Evolutionary conservation across 2,888 invertebrate genomes (phyloP), one percentile per base, ranked within the genome.

Genomic region (Phorcus lineatus): DNA sequence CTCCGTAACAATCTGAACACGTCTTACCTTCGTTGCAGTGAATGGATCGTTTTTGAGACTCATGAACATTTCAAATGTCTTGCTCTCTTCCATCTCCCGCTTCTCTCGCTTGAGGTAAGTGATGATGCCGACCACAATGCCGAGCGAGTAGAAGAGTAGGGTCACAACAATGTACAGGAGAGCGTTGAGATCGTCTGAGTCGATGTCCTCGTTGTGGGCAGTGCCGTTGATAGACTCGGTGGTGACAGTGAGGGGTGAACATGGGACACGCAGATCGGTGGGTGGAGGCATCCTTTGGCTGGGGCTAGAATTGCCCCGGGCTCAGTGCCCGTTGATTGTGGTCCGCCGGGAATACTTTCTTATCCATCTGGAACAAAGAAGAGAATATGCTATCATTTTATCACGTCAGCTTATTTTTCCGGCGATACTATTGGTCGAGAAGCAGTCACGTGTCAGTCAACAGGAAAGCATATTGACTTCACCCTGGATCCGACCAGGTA

Each of bases 41-140:
- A 85, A 87, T 0, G 87, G 87, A 62, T 88, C 88, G 52, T 82
- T 66, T 24, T 86, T 86, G 55, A 88, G 81, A 54, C 82, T 87
- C 52, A 92, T 85, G 85, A 91, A 92, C 77, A 90, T 87, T 70
- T 91, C 90, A 82, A 91, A 92, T 76, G 88, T 83, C 84, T 91
- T 91, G 77, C 90, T 90, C 81, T 93, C 92, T 80, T 91, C 90
- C 78, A 91, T 89, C 76, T 93, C 91, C 9, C 83, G 82, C 77
- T 86, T 87, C 79, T 91, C 91, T 24, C 89, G 82, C 82, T 90
- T 90, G 24, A 90, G 81, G 81, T 91, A 91, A 19, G 86, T 86
- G 77, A 91, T 86, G 66, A 91, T 91, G 47, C 89, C 90, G 28
- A 90, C 84, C 52, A 90, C 85, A 54, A 91, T 91, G 7, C 91